Base-by-base conservation (phyloP, 2,113 vertebrate species). In the Cacatua alba region DNA sequence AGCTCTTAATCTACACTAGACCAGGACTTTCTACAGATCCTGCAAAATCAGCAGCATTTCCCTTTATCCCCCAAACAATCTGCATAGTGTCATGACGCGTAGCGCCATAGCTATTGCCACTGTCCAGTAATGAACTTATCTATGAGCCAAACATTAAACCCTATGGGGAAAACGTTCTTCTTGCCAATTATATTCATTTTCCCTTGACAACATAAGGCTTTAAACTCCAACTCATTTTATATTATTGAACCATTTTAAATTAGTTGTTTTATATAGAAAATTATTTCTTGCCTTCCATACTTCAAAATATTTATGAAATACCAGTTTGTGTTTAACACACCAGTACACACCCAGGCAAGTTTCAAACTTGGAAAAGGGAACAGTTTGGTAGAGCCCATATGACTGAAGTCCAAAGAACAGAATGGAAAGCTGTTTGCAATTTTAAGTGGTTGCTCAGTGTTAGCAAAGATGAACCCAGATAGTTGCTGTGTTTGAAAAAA, bases 271-370 rank as follows among this genome's bases (percentile, higher is more conserved):
- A 49, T 79, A 64, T 39, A 63, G 49, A 88, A 92, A 79, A 48
- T 17, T 21, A 25, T 78, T 72, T 87, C 51, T 89, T 74, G 28
- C 29, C 37, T 63, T 83, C 11, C 28, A 20, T 87, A n/a, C 31
- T 86, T 76, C 49, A 85, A 77, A 92, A 83, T 92, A 81, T 49
- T 88, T 93, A 21, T 89, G 67, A 84, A 87, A 43, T 52, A 52
- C 31, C 51, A 76, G 33, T 92, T 86, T 92, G 43, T 37, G 71
- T 79, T 81, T 92, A 55, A 69, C 65, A 74, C 16, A 74, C 14
- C 57, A 75, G 9, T 43, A 55, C 18, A 33, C 24, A 18, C 55
- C 46, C 62, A 82, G 37, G 16, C 48, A 55, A 70, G n/a, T 15
- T 60, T 88, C 63, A 48, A 65, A 80, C 37, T 15, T 88, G 71